Evolutionary conservation across 2,113 vertebrate species (phyloP), one percentile per base, ranked within the genome.

Genomic region (Apteryx owenii): DNA sequence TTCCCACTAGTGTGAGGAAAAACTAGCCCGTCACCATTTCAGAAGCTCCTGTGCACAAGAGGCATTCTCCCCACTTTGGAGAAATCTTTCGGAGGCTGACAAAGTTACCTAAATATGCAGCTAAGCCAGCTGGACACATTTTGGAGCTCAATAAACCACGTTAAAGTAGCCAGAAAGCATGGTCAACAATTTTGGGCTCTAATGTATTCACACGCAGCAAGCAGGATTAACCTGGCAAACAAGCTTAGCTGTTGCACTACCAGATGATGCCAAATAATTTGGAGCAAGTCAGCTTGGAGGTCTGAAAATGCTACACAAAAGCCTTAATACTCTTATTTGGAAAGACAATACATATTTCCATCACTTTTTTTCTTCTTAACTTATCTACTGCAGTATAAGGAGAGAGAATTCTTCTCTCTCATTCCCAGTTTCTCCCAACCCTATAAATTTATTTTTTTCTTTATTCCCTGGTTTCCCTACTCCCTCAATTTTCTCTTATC

Each of bases 191-290:
- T 76, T 15, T 15, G 54, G 56, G 12, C 38, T 94, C 8, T 71
- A 76, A 60, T 1, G 0, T 48, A 19, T 38, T 87, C 85, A 38
- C 58, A 73, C 7, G 13, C 0, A 0, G 46, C 31, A 88, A 44
- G 50, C 36, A 94, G 88, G 58, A 70, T 70, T 50, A 88, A 90
- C 89, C 62, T 79, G 56, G 13, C 62, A 88, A 89, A 82, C 70
- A 71, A 69, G 58, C 50, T 89, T 76, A 53, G 58, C 68, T 84
- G 56, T 90, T 88, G 56, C 56, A 69, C 53, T 81, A 81, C 40
- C 51, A 89, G 70, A 81, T 46, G 16, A 91, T 38, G 82, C 92
- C 33, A 91, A 85, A 58, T 51, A 91, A 77, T 16, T 75, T 28
- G 19, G 14, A 53, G 25, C 42, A 85, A 48, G 68, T 53, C 84